Evolutionary conservation across 2,888 invertebrate species (phyloP).

Genomic region (Nycteola revayana): DNA sequence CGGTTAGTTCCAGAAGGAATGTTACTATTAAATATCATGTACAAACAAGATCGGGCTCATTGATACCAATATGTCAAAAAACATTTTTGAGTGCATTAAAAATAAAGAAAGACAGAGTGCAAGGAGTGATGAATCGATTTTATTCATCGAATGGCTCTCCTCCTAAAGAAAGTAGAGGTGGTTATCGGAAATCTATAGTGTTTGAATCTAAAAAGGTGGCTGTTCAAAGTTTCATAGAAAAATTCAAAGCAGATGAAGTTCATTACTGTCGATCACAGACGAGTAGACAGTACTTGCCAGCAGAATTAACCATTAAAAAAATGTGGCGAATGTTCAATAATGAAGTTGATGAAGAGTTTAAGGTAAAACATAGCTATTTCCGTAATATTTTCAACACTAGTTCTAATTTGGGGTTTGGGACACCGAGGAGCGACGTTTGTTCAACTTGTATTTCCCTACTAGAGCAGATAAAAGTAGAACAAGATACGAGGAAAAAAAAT

Average conservation of each 20-base stretch:
- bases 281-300: constrained; percentile 6
- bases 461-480: constrained; percentile 23
- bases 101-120: constrained; percentile 20
- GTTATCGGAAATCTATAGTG: constrained; percentile 5
- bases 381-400: constrained; percentile 12
- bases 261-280: constrained; percentile 12
- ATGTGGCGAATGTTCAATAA: constrained; percentile 7
- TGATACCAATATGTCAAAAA: constrained; percentile 3
- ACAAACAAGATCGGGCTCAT: constrained; percentile 1
- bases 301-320: constrained; percentile 11
- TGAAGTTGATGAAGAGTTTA: constrained; percentile 1
- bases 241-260: constrained; percentile 7
- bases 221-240: constrained; percentile 9
- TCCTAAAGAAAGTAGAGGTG: constrained; percentile 10
- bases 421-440: constrained; percentile 17
- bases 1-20: constrained; percentile 1
- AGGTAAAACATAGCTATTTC: not conserved
- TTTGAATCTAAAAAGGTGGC: constrained; percentile 4
- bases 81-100: constrained; percentile 10
- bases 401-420: constrained; percentile 22
- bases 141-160: constrained; percentile 24
- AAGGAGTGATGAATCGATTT: too few species aligned
- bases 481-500: constrained; percentile 15
- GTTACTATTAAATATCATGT: constrained; percentile 2
- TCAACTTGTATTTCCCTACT: constrained; percentile 8